Evolutionary conservation across 2,113 vertebrate genomes (phyloP).

Genomic region (Phrynosoma blainvillii): DNA sequence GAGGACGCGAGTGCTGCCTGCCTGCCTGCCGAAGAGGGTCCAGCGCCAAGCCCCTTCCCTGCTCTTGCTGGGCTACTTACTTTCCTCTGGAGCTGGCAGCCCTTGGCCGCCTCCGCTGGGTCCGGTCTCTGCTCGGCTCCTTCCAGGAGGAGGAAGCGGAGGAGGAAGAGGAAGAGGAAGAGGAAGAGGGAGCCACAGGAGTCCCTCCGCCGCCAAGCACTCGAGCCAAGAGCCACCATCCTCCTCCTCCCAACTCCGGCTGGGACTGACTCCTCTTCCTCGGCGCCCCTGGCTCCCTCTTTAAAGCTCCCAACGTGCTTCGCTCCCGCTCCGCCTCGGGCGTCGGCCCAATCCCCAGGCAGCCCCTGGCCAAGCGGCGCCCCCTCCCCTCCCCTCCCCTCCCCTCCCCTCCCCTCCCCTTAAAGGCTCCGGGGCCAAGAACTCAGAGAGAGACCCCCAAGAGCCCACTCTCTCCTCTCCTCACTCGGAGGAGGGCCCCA

Average conservation of each 20-base stretch:
- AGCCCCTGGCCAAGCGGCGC: not conserved
- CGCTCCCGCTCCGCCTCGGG: not conserved
- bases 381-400: too few species aligned
- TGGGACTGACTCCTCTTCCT: too few species aligned
- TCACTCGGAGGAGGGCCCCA: slow-evolving; percentile 21
- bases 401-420: slow-evolving; percentile 30
- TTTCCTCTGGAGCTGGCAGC: slow-evolving; percentile 26
- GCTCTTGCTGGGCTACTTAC: slow-evolving; percentile 28
- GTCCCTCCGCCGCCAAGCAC: slow-evolving; percentile 35
- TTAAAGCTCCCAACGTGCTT: not conserved
- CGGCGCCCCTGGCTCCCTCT: not conserved
- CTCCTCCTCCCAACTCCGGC: too few species aligned
- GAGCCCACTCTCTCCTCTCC: too few species aligned
- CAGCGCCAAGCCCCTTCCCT: too few species aligned
- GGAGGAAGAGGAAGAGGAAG: not conserved
- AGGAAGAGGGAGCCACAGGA: too few species aligned
- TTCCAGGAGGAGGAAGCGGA: slow-evolving; percentile 53
- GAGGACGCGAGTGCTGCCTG: too few species aligned
- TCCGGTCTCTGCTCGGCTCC: not conserved
- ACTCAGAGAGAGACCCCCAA: not conserved
- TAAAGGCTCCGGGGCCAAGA: slow-evolving; percentile 36
- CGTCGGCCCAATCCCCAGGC: not conserved
- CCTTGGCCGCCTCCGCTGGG: not conserved
- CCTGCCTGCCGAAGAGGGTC: too few species aligned
- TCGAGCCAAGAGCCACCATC: too few species aligned